Conservation (phyloP, 53 echinoderm and acorn worm species). For the Paracentrotus lividus region DNA sequence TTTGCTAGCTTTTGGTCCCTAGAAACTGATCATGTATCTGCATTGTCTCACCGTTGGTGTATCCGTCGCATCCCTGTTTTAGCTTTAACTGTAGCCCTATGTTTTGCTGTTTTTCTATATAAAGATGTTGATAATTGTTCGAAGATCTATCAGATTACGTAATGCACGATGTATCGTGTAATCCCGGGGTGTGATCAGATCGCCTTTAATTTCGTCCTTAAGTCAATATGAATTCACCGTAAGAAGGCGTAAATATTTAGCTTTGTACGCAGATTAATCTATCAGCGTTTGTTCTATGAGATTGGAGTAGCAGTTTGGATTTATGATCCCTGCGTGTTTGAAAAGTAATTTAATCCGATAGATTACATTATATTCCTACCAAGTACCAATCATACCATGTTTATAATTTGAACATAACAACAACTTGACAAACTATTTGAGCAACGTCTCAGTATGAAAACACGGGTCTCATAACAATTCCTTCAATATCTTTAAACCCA, state of each 20-base stretch:
- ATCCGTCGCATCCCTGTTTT: background rate
- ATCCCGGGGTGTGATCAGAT: background rate
- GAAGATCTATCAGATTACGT: constrained; percentile 12
- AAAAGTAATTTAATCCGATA: background rate
- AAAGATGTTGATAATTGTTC: background rate
- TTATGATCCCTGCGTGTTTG: background rate
- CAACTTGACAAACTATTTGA: too few relatives aligned
- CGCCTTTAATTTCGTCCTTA: background rate
- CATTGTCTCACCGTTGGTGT: background rate
- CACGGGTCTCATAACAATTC: too few relatives aligned
- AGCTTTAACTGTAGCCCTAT: background rate
- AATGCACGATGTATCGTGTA: background rate
- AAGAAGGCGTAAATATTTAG: background rate
- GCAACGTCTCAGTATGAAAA: too few relatives aligned
- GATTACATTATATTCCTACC: too few relatives aligned
- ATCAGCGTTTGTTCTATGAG: background rate
- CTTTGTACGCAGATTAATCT: background rate
- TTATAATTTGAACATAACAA: too few relatives aligned
- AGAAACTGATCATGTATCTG: background rate
- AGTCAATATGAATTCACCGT: constrained; percentile 1
- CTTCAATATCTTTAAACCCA: too few relatives aligned
- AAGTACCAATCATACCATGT: too few relatives aligned
- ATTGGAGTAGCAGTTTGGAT: background rate
- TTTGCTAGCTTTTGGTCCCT: too few relatives aligned
- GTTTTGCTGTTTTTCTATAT: background rate